phyloP scores from a whole-genome alignment of 2,113 vertebrate species.

The Pollimyrus isidori region DNA sequence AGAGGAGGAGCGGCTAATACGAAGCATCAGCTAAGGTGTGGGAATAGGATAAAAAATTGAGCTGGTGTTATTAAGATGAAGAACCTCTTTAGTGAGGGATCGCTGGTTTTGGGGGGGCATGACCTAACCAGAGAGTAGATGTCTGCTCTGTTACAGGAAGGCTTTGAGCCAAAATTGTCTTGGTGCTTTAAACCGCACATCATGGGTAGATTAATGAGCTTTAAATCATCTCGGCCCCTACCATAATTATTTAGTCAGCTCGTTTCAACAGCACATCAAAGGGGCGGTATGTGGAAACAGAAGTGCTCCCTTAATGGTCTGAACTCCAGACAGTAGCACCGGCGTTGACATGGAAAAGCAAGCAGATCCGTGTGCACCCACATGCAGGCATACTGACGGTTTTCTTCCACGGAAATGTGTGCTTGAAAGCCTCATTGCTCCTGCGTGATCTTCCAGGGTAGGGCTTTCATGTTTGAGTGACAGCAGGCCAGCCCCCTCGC shows the following conservation, averaged over 20 bases:
- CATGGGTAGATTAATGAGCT: slow-evolving; percentile 12
- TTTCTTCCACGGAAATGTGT: not conserved
- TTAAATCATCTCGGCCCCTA: slow-evolving; percentile 5
- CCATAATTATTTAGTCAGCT: slow-evolving; percentile 15
- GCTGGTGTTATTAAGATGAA: not conserved
- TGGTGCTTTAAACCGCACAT: not conserved
- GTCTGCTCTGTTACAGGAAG: slow-evolving; percentile 9
- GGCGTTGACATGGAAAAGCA: not conserved
- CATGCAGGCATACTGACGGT: not conserved
- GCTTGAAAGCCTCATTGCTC: not conserved
- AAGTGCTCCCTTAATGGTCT: not conserved
- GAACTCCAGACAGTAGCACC: not conserved
- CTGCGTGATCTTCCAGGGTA: not conserved
- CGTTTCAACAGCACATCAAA: not conserved
- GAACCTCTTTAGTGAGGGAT: slow-evolving; percentile 10
- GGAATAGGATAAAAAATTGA: not conserved
- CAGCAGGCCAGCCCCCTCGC: not conserved
- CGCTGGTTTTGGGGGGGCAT: not conserved
- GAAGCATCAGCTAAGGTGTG: not conserved
- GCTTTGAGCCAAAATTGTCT: slow-evolving; percentile 15
- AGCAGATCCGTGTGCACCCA: not conserved
- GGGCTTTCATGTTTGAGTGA: not conserved
- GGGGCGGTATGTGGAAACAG: not conserved
- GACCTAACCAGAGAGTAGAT: slow-evolving; percentile 9
- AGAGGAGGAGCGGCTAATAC: not conserved